Evolutionary conservation across 2,113 vertebrate species (phyloP).

Genomic region (Microtus montanus): DNA sequence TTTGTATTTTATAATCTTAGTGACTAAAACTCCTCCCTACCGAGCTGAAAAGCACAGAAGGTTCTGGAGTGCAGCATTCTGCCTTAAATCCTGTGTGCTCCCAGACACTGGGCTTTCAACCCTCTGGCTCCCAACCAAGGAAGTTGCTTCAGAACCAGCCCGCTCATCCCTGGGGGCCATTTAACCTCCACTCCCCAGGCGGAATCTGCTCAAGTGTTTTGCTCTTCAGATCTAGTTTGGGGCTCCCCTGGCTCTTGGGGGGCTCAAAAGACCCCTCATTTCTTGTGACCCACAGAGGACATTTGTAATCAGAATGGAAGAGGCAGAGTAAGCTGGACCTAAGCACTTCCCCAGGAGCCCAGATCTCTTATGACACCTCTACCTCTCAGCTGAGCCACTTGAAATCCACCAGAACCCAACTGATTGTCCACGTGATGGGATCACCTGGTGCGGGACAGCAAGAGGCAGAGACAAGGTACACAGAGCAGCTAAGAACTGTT

Average conservation of each 20-base stretch:
- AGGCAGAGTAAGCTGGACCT: conserved; percentile 16
- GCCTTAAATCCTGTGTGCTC: conserved; percentile 71
- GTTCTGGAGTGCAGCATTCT: conserved; percentile 40
- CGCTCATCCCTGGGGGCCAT: conserved; percentile 61
- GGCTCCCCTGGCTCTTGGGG: conserved; percentile 17
- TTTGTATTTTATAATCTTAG: conserved; percentile 48
- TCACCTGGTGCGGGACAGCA: background rate
- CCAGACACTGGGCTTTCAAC: conserved; percentile 65
- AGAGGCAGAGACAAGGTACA: conserved; percentile 7
- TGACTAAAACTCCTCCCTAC: conserved; percentile 52
- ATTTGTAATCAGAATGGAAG: conserved; percentile 59
- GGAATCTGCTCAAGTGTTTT: conserved; percentile 48
- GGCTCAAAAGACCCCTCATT: conserved; percentile 37
- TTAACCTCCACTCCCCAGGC: conserved; percentile 68
- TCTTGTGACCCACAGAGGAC: conserved; percentile 58
- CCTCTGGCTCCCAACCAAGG: conserved; percentile 73
- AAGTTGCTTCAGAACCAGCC: conserved; percentile 69
- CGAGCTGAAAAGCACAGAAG: conserved; percentile 60
- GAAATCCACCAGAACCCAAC: conserved; percentile 18
- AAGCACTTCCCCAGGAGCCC: conserved; percentile 53
- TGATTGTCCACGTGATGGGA: conserved; percentile 4
- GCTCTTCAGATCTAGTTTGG: conserved; percentile 54
- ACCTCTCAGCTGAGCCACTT: background rate
- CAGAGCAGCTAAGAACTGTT: background rate
- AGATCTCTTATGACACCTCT: conserved; percentile 8